Conservation (phyloP, 92 coral and sea anemone genomes). For the Diadumene lineata region DNA sequence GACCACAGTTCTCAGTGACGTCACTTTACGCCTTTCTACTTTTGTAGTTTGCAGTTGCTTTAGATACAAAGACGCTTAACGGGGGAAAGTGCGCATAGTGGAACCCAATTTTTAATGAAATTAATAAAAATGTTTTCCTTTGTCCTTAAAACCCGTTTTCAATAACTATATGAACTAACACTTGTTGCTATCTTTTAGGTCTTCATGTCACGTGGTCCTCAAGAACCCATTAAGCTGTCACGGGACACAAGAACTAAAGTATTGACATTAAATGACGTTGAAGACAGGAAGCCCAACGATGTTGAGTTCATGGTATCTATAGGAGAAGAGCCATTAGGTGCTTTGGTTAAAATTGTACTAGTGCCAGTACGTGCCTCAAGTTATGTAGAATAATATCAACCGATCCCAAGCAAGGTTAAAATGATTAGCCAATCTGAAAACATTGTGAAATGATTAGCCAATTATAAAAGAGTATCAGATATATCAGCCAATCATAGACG, state of each 20-base stretch:
- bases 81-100: too few species aligned
- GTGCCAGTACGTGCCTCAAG: neutral
- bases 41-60: too few species aligned
- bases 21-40: too few species aligned
- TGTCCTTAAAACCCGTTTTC: too few species aligned
- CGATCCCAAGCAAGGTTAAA: neutral
- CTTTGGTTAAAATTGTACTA: conserved; percentile 4
- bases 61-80: too few species aligned
- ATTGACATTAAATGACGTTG: conserved; percentile 53
- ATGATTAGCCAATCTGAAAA: conserved; percentile 16
- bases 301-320: conserved; percentile 2
- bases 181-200: conserved; percentile 30
- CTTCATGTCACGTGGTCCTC: conserved; percentile 42
- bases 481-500: too few species aligned
- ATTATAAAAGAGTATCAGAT: too few species aligned
- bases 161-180: too few species aligned
- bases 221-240: conserved; percentile 51
- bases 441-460: too few species aligned
- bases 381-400: neutral
- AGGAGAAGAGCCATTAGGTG: conserved; percentile 12
- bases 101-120: too few species aligned
- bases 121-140: too few species aligned
- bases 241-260: conserved; percentile 77
- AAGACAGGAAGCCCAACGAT: conserved; percentile 1
- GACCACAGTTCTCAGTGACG: too few species aligned